These are phyloP conservation scores for Hanleya hanleyi DNA, from an alignment of 2,888 invertebrate species.

Conservation along the genomic window DNA sequence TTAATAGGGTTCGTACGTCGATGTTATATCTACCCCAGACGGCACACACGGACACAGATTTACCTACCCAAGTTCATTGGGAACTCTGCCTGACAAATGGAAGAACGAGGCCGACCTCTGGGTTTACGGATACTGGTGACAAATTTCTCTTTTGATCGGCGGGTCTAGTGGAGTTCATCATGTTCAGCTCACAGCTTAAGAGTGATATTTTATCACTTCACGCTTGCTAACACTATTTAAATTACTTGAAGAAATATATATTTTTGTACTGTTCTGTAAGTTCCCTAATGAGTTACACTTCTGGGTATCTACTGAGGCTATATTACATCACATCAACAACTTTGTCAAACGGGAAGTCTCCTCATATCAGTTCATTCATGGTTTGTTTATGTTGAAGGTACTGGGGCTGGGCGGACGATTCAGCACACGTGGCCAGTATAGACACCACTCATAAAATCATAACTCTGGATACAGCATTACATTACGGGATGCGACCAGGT, in stretches of 20 bases:
- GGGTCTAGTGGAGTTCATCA: too few relatives aligned
- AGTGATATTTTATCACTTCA: too few relatives aligned
- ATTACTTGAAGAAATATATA: too few relatives aligned
- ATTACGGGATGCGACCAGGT: conserved; percentile 40
- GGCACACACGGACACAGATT: conserved; percentile 40
- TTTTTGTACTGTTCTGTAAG: too few relatives aligned
- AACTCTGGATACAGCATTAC: conserved; percentile 26
- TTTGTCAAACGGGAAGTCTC: too few relatives aligned
- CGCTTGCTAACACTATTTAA: too few relatives aligned
- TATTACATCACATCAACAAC: too few relatives aligned
- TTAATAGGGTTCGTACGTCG: conserved; percentile 43
- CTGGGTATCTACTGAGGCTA: too few relatives aligned
- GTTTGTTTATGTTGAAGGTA: conserved; percentile 30
- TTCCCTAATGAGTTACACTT: too few relatives aligned
- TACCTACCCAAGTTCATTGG: conserved; percentile 21
- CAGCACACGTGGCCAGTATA: conserved; percentile 33
- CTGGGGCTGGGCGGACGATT: conserved; percentile 47
- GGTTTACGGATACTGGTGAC: conserved; percentile 51
- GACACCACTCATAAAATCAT: conserved; percentile 34
- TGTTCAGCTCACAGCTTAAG: too few relatives aligned
- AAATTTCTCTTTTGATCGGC: not conserved
- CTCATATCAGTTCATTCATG: conserved; percentile 44
- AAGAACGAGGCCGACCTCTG: conserved; percentile 40
- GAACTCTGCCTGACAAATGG: not conserved
- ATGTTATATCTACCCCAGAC: conserved; percentile 39